These are phyloP conservation scores for Anser cygnoides DNA, from an alignment of 2,113 vertebrate genomes.

Conservation along the genomic window DNA sequence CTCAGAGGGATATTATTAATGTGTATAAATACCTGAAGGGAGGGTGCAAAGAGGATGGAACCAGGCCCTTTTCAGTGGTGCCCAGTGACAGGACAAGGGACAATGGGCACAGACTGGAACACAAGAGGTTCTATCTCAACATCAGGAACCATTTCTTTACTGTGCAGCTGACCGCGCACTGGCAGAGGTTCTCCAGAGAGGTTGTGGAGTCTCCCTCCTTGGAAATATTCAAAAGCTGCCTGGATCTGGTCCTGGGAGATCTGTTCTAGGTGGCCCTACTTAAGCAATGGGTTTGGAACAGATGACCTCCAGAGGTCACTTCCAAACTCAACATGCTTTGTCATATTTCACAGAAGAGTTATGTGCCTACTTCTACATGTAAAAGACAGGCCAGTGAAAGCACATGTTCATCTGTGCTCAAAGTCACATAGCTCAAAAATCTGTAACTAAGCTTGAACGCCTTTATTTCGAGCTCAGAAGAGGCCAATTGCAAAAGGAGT, in stretches of 20 bases:
- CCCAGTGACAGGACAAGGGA: neutral
- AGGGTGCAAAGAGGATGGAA: neutral
- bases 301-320: too few relatives aligned
- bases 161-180: neutral
- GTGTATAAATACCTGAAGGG: neutral
- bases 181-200: neutral
- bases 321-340: too few relatives aligned
- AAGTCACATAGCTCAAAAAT: neutral
- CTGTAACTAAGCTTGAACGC: neutral
- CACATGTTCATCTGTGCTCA: neutral
- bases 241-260: too few relatives aligned
- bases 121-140: neutral
- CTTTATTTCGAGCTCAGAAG: neutral
- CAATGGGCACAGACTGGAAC: neutral
- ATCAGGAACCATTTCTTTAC: neutral
- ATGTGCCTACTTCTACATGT: neutral
- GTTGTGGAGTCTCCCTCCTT: too few relatives aligned
- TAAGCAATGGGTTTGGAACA: too few relatives aligned
- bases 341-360: too few relatives aligned
- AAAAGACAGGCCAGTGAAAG: neutral
- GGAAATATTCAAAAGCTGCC: too few relatives aligned
- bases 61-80: neutral
- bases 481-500: neutral
- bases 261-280: too few relatives aligned
- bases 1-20: neutral